phyloP scores from a whole-genome alignment of 2,888 invertebrate species.

The Drosophila demipolita region DNA sequence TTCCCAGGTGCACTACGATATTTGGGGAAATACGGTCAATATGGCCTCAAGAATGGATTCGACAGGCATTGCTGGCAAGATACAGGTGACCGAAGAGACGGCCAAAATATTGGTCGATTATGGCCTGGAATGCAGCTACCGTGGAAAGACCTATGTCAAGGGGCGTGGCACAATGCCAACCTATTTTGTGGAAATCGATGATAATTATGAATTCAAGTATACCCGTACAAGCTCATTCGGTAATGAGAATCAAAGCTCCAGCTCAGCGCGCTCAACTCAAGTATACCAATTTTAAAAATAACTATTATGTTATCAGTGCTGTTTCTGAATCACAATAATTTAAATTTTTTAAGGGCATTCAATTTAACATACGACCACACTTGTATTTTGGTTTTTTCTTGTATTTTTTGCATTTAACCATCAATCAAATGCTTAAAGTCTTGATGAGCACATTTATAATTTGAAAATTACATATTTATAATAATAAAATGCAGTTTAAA shows the following conservation, averaged over 20 bases:
- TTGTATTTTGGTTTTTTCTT: not conserved
- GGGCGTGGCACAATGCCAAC: constrained; percentile 89
- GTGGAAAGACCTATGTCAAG: constrained; percentile 90
- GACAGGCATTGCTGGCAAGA: constrained; percentile 91
- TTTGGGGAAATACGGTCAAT: constrained; percentile 98
- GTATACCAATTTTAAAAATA: not conserved
- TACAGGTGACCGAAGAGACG: constrained; percentile 92
- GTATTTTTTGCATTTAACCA: not conserved
- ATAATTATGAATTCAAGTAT: constrained; percentile 85
- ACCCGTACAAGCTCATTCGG: rapidly evolving
- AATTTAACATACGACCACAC: not conserved
- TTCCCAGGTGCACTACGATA: constrained; percentile 96
- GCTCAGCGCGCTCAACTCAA: not conserved
- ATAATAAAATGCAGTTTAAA: not conserved
- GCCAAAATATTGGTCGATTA: constrained; percentile 88
- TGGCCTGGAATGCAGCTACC: constrained; percentile 88
- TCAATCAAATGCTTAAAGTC: not conserved
- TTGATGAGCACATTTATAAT: not conserved
- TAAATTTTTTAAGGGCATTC: not conserved
- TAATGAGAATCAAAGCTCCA: not conserved
- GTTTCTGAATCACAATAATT: not conserved
- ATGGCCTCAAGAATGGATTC: constrained; percentile 98
- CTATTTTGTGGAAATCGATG: constrained; percentile 89
- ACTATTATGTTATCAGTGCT: not conserved
- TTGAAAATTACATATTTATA: not conserved